phyloP scores from a whole-genome alignment of 2,888 invertebrate species.

The Coelinius sp. region DNA sequence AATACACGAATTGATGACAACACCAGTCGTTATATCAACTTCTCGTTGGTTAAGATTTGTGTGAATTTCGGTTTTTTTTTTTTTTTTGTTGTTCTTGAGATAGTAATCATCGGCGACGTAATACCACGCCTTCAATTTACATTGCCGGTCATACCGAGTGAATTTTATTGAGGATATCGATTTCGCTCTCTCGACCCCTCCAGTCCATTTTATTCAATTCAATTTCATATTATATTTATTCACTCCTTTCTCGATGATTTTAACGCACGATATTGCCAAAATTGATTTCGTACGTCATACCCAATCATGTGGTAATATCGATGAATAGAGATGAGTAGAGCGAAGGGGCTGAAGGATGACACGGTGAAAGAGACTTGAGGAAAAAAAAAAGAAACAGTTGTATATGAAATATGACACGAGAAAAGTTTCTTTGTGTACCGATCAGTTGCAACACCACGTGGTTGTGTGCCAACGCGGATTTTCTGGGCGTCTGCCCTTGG shows the following conservation, averaged over 20 bases:
- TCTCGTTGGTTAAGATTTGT: neutral
- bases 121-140: conserved; percentile 13
- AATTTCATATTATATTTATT: neutral
- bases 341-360: neutral
- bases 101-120: conserved; percentile 3
- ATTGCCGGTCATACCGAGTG: neutral
- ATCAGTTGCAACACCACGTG: conserved; percentile 38
- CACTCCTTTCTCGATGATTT: neutral
- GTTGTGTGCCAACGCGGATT: conserved; percentile 5
- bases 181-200: neutral
- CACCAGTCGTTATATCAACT: neutral
- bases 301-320: neutral
- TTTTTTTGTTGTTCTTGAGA: neutral
- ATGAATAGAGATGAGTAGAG: neutral
- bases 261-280: neutral
- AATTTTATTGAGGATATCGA: conserved; percentile 1
- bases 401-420: conserved; percentile 44
- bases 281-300: neutral
- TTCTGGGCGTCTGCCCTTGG: conserved; percentile 19
- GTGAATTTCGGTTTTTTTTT: neutral
- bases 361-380: neutral
- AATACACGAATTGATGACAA: conserved; percentile 2
- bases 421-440: conserved; percentile 32
- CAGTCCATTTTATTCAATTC: conserved; percentile 2
- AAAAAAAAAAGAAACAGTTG: neutral